Conservation (phyloP, 2,797 vertebrate genomes). For the Rousettus madagascariensis region DNA sequence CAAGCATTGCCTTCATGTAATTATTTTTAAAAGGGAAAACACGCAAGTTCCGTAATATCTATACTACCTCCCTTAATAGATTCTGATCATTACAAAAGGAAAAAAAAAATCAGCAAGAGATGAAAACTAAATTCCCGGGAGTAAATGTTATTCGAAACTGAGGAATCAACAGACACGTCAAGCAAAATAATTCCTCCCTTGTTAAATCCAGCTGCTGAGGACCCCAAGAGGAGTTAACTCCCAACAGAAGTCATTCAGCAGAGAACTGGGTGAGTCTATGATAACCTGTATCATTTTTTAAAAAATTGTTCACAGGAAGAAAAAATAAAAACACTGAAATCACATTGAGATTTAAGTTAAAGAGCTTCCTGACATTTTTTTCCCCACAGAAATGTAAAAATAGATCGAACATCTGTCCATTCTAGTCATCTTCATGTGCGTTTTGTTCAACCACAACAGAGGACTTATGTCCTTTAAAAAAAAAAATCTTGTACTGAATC, state of each 20-base stretch:
- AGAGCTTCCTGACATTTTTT: constrained; percentile 31
- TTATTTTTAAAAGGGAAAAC: constrained; percentile 13
- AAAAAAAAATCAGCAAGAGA: not conserved
- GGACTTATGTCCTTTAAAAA: not conserved
- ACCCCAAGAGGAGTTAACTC: not conserved
- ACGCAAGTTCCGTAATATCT: not conserved
- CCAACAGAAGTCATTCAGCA: not conserved
- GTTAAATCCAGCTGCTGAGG: not conserved
- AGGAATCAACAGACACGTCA: not conserved
- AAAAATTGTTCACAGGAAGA: not conserved
- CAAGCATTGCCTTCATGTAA: not conserved
- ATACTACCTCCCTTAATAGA: not conserved
- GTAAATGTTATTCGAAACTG: not conserved
- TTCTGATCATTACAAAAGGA: not conserved
- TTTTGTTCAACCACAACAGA: not conserved
- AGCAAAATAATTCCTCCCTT: not conserved
- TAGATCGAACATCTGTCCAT: constrained; percentile 28
- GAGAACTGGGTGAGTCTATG: not conserved
- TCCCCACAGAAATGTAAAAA: constrained; percentile 50
- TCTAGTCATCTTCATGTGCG: not conserved
- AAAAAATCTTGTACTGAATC: not conserved
- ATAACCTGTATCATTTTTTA: not conserved
- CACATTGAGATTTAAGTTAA: not conserved
- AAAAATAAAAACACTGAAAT: not conserved
- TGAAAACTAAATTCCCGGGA: not conserved